Conservation (phyloP, 2,888 invertebrate genomes). For the Parnassius orleans region DNA sequence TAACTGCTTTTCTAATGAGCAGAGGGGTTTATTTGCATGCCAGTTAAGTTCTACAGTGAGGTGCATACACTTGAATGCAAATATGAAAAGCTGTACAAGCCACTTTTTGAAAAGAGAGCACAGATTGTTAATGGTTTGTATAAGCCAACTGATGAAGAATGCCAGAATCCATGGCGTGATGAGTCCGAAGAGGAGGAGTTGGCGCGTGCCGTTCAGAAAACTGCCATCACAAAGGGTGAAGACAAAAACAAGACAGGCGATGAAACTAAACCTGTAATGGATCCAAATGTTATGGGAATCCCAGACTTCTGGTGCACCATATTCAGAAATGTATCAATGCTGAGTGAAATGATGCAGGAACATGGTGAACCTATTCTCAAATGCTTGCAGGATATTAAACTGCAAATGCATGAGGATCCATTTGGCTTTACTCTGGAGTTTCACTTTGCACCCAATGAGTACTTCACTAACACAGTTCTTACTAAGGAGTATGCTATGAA, state of each 20-base stretch:
- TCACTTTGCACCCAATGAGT: constrained; percentile 95
- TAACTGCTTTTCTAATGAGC: too few relatives aligned
- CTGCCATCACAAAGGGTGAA: constrained; percentile 73
- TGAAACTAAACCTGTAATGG: constrained; percentile 70
- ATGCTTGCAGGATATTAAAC: constrained; percentile 90
- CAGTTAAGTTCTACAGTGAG: constrained; percentile 96
- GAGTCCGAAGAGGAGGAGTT: constrained; percentile 86
- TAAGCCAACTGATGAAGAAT: constrained; percentile 95
- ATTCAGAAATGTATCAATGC: constrained; percentile 93
- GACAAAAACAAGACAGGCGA: constrained; percentile 51
- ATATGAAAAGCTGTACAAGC: constrained; percentile 89
- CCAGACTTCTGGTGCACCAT: constrained; percentile 98
- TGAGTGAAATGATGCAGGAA: constrained; percentile 93
- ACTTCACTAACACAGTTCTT: constrained; percentile 90
- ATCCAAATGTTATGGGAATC: constrained; percentile 89
- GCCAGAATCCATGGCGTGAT: constrained; percentile 92
- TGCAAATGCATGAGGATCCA: constrained; percentile 74
- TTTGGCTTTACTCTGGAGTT: constrained; percentile 89
- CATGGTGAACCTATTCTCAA: constrained; percentile 94
- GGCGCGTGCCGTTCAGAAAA: constrained; percentile 84
- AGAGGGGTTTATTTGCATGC: too few relatives aligned
- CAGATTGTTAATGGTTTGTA: constrained; percentile 85
- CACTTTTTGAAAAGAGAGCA: constrained; percentile 87
- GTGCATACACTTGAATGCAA: constrained; percentile 96
- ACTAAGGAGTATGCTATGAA: constrained; percentile 96